Conservation (phyloP, 1,140 invertebrate genomes). For the Hydropsyche tenuis region DNA sequence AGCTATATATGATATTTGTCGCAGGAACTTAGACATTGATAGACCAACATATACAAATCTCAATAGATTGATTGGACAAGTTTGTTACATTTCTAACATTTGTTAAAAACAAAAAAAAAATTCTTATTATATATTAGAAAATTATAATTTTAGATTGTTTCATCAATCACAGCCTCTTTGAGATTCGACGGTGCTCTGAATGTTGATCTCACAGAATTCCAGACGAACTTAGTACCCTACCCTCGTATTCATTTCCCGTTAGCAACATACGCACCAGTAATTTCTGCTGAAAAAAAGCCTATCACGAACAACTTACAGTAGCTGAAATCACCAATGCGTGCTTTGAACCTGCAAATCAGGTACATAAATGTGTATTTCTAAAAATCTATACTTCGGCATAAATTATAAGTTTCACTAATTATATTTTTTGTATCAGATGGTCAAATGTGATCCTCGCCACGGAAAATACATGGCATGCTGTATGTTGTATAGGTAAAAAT, state of each 20-base stretch:
- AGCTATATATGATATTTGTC: constrained; percentile 90
- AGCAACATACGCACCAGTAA: constrained; percentile 79
- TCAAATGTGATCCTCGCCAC: constrained; percentile 82
- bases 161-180: constrained; percentile 84
- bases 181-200: constrained; percentile 89
- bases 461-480: constrained; percentile 89
- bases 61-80: constrained; percentile 83
- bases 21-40: constrained; percentile 85
- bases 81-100: constrained; percentile 57
- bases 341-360: constrained; percentile 83
- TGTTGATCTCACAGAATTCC: constrained; percentile 90
- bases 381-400: background rate
- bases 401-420: no score
- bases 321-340: constrained; percentile 83
- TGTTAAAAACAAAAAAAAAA: constrained; percentile 54
- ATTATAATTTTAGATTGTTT: constrained; percentile 70
- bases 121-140: constrained; percentile 53
- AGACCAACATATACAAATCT: constrained; percentile 81
- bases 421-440: constrained; percentile 69
- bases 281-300: constrained; percentile 83
- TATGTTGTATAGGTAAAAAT: constrained; percentile 74
- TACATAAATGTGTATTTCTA: constrained; percentile 53
- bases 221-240: constrained; percentile 85
- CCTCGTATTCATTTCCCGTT: constrained; percentile 83
- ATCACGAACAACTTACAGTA: constrained; percentile 79